Evolutionary conservation across 30 jellyfish, hydroid and myxozoan genomes (phyloP), one percentile per base, ranked within the genome.

Genomic region (Aurelia aurita): DNA sequence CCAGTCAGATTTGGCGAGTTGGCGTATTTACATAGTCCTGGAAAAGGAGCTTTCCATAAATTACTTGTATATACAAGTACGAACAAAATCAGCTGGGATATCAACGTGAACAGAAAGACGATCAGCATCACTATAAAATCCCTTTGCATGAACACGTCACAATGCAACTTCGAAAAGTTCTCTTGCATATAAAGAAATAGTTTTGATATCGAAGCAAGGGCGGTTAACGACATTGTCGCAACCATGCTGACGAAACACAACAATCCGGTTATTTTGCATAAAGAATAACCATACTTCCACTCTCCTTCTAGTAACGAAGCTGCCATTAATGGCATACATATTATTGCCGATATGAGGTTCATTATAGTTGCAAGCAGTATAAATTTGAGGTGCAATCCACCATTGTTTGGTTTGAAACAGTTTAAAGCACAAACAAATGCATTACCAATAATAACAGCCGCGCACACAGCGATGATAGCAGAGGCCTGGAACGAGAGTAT

Each of bases 301-400:
- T 94, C 97, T 29, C 97, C 91, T 72, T 94, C 96, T 44, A 94
- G 74, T 47, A 94, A 80, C 18, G 96, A 84, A 13, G 99, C 94
- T 9, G 99, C 99, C 97, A 94, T 87, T n/a, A 94, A 79, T 27
- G 99, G 99, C 99, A 94, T 94, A 86, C 94, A 74, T 16, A 94
- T 78, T 19, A 94, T 84, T 35, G 99, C 96, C 15, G 99, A 97
- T 14, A 86, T 34, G 70, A 89, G 67, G 82, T 94, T 94, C 83
- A 94, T 65, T 25, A 84, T 96, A 0, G 99, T 88, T 1, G 97
- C 91, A 3, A 89, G 31, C 68, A 94, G 69, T 7, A 85, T 84
- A 57, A 94, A 89, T 82, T 77, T 94, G 39, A 87, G 74, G 64
- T 88, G 81, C 13, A 78, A 13, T 6, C 82, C 87, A 5, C 68